These are phyloP conservation scores for Aphis craccivora DNA, from an alignment of 1,140 invertebrate genomes.

Conservation along the genomic window DNA sequence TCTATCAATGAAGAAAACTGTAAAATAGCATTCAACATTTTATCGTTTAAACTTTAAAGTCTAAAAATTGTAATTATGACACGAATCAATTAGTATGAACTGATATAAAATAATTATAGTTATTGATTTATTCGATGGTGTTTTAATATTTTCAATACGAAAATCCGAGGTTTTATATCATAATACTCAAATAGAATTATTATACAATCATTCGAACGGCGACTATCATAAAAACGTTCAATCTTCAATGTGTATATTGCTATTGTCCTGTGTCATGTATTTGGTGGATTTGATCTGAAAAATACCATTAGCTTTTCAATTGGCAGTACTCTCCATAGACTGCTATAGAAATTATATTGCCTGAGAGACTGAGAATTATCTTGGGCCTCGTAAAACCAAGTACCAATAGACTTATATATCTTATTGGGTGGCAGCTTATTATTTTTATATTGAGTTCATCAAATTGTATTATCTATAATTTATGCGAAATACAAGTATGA, in stretches of 20 bases:
- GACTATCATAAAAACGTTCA: not conserved
- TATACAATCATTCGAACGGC: not conserved
- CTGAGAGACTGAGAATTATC: not conserved
- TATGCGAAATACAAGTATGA: not conserved
- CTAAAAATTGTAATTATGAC: not conserved
- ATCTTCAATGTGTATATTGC: not conserved
- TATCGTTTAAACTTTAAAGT: not conserved
- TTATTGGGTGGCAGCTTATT: not conserved
- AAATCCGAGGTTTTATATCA: not conserved
- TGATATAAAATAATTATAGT: not conserved
- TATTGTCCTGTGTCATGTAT: not conserved
- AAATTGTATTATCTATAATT: not conserved
- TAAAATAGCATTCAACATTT: not conserved
- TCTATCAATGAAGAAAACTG: not conserved
- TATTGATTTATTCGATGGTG: not conserved
- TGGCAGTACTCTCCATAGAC: not conserved
- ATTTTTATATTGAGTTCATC: not conserved
- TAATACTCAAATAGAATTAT: not conserved
- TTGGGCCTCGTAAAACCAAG: not conserved
- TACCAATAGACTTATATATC: not conserved
- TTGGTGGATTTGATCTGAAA: not conserved
- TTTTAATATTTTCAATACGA: not conserved
- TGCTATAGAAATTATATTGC: not conserved
- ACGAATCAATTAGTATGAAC: not conserved
- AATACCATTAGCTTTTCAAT: slow-evolving; percentile 8